Evolutionary conservation across 2,888 invertebrate genomes (phyloP).

Genomic region (Agonopterix subpropinquella): DNA sequence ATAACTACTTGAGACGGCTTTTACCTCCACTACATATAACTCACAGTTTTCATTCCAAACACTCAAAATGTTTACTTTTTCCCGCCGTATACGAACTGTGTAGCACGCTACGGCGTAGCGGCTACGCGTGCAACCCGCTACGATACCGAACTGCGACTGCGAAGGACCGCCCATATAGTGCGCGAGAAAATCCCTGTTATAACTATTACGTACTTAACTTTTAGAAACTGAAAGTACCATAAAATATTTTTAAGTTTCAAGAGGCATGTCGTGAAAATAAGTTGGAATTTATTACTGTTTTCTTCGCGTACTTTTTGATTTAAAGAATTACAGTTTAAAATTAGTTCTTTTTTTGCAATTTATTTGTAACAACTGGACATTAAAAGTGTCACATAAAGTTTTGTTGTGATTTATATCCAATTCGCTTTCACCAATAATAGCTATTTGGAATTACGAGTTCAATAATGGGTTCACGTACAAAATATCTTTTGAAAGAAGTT

Average conservation of each 20-base stretch:
- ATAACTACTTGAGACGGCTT: constrained; percentile 5
- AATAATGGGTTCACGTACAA: too few relatives aligned
- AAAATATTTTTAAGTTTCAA: constrained; percentile 1
- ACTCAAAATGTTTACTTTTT: constrained; percentile 11
- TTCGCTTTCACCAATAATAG: too few relatives aligned
- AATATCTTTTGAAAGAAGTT: too few relatives aligned
- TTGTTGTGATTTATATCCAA: too few relatives aligned
- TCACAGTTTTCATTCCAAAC: constrained; percentile 12
- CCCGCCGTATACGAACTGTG: constrained; percentile 7
- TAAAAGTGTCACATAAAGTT: too few relatives aligned
- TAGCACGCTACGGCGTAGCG: constrained; percentile 9
- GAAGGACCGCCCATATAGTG: background rate
- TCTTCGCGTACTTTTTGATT: background rate
- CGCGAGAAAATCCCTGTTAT: constrained; percentile 1
- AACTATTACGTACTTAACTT: constrained; percentile 8
- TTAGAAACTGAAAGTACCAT: constrained; percentile 1
- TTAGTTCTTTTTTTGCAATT: too few relatives aligned
- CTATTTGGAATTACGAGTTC: too few relatives aligned
- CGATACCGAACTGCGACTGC: constrained; percentile 6
- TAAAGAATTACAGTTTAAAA: too few relatives aligned
- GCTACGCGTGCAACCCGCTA: constrained; percentile 8
- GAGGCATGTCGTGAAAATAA: background rate
- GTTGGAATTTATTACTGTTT: constrained; percentile 4
- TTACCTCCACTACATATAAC: background rate
- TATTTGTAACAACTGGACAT: too few relatives aligned